phyloP scores from a whole-genome alignment of 2,888 invertebrate genomes.

The Lepas anatifera region DNA sequence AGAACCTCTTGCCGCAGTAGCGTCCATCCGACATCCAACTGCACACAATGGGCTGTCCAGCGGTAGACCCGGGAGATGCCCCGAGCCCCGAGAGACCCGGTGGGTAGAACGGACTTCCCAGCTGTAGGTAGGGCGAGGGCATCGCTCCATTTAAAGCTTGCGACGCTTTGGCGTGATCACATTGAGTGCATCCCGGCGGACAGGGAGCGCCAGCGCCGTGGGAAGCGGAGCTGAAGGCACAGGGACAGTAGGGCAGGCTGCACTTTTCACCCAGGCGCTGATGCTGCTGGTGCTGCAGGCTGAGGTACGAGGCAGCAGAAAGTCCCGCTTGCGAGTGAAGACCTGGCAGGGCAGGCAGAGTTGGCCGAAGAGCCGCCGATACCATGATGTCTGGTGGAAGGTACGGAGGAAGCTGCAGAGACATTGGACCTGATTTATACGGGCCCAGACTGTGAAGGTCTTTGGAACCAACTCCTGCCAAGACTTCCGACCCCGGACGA shows the following conservation, averaged over 20 bases:
- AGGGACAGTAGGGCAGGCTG: conserved; percentile 32
- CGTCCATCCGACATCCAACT: conserved; percentile 89
- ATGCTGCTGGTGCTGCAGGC: conserved; percentile 19
- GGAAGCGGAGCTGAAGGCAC: conserved; percentile 40
- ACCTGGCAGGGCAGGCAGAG: neutral
- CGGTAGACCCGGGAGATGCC: conserved; percentile 7
- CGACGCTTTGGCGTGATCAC: conserved; percentile 51
- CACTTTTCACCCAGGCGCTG: conserved; percentile 18
- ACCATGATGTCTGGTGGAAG: neutral
- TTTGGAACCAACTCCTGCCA: conserved; percentile 19
- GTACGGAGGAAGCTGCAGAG: neutral
- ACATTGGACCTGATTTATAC: neutral
- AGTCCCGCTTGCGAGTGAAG: conserved; percentile 25
- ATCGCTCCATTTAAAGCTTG: neutral
- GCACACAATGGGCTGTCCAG: conserved; percentile 67
- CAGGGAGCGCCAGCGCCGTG: conserved; percentile 40
- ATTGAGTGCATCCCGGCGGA: conserved; percentile 77
- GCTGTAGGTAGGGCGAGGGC: neutral
- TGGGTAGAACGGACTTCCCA: neutral
- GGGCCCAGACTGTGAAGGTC: neutral
- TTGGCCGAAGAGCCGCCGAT: neutral
- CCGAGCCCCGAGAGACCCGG: neutral
- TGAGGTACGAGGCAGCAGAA: conserved; percentile 22
- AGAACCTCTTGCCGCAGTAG: conserved; percentile 88
- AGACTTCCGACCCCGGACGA: conserved; percentile 23